Evolutionary conservation across 2,113 vertebrate species (phyloP), one percentile per base, ranked within the genome.

Genomic region (Pachycephala philippinensis): DNA sequence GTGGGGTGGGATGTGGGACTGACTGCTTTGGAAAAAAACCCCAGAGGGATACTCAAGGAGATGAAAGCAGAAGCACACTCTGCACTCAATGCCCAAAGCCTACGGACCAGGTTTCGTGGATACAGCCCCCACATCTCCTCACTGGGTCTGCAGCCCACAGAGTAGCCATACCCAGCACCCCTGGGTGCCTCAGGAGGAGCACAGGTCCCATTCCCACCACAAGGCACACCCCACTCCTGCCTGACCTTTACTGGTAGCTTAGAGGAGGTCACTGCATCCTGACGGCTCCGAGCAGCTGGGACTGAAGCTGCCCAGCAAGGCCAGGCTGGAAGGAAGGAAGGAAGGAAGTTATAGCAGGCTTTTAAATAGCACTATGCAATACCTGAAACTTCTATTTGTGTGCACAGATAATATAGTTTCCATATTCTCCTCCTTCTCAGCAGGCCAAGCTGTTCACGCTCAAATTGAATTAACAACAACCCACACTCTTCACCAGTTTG

Each of bases 291-390:
- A 87, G 93, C 91, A 93, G 96, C 95, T 95, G 94, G 64, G 89
- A 63, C 33, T 3, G 6, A 52, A 61, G 54, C 82, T 13, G 44
- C 94, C 52, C 85, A 24, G 91, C n/a, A 1, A 96, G 84, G 87
- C 92, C 70, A 65, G 78, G 94, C 82, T 90, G 90, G 94, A 95
- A 95, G 92, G 96, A 94, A 97, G 92, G 96, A 94, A 97, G 92
- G 95, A 95, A 96, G 95, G 90, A 97, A 96, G 90, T 93, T 91
- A 95, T 94, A 95, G 92, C 69, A 64, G 74, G 77, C 84, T 95
- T 95, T 89, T 81, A 93, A 97, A 94, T 60, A 79, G 84, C 20
- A 0, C 93, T 56, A 1, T 60, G 78, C 16, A 97, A 91, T 95
- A 95, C 95, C 95, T 94, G 92, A 89, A 87, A 50, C 65, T 68